Conservation (phyloP, 2,113 vertebrate genomes). For the Calyptomena viridis region DNA sequence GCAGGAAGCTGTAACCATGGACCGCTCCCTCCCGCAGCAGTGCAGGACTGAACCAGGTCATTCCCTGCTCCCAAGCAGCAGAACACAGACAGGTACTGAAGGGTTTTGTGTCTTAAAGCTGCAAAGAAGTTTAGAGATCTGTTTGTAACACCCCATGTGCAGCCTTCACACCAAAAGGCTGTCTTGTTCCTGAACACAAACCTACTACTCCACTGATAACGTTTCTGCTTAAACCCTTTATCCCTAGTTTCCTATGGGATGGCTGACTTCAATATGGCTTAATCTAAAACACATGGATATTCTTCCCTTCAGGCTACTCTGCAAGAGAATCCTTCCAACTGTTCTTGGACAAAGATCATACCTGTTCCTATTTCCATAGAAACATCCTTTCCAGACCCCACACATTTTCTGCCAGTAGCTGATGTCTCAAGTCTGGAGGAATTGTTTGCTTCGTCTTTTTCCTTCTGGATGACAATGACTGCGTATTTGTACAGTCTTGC, state of each 20-base stretch:
- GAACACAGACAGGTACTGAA: neutral
- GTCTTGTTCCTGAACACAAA: neutral
- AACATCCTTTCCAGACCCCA: slow-evolving; percentile 52
- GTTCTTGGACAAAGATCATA: slow-evolving; percentile 55
- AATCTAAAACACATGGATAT: slow-evolving; percentile 36
- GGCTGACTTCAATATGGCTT: neutral
- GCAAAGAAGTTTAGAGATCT: neutral
- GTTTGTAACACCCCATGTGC: neutral
- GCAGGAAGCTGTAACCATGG: neutral
- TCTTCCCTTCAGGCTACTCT: neutral
- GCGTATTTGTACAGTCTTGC: slow-evolving; percentile 79
- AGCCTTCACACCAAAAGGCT: neutral
- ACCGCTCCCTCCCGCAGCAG: neutral
- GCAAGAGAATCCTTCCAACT: slow-evolving; percentile 36
- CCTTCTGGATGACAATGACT: slow-evolving; percentile 82
- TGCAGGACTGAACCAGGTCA: neutral
- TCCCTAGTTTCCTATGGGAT: neutral
- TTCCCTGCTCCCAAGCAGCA: neutral
- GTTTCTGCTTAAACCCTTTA: neutral
- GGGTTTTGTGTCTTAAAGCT: neutral
- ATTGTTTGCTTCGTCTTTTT: slow-evolving; percentile 46
- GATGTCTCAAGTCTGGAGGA: slow-evolving; percentile 57
- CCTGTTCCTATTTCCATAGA: slow-evolving; percentile 71
- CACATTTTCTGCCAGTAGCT: slow-evolving; percentile 47
- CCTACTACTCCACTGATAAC: neutral